Percentiles rank a stretch among this genome's conserved stretches.
Evolutionary conservation across 2,888 invertebrate genomes (phyloP).

Genomic region (Euplexia lucipara): DNA sequence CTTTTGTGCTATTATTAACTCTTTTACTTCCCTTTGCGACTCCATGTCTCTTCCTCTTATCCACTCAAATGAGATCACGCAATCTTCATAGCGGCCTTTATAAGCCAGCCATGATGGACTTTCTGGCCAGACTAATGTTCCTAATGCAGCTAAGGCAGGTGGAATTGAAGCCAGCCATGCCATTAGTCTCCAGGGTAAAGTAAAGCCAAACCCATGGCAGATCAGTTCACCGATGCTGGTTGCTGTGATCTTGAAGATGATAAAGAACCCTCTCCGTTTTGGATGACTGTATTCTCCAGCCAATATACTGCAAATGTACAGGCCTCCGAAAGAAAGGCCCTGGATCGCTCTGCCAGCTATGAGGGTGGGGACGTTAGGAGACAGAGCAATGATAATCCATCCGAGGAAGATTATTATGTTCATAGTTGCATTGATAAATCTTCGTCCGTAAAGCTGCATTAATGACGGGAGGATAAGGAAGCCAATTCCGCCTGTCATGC

Average conservation of each 20-base stretch:
- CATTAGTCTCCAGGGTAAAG: constrained; percentile 53
- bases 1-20: constrained; percentile 53
- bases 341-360: constrained; percentile 55
- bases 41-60: constrained; percentile 49
- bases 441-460: constrained; percentile 60
- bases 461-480: constrained; percentile 50
- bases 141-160: constrained; percentile 42
- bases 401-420: constrained; percentile 48
- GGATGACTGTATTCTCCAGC: constrained; percentile 60
- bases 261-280: constrained; percentile 54
- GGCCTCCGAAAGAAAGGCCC: constrained; percentile 54
- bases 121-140: constrained; percentile 55
- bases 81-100: constrained; percentile 56
- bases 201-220: constrained; percentile 51
- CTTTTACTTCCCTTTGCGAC: constrained; percentile 45
- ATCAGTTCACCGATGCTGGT: constrained; percentile 52
- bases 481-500: constrained; percentile 51
- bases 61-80: constrained; percentile 50
- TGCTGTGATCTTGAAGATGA: constrained; percentile 55
- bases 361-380: constrained; percentile 47
- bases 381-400: constrained; percentile 48
- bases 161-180: constrained; percentile 48
- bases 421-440: constrained; percentile 44
- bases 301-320: constrained; percentile 48
- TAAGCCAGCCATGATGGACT: constrained; percentile 61